phyloP scores from a whole-genome alignment of 2,888 invertebrate species.

The Hypena proboscidalis region DNA sequence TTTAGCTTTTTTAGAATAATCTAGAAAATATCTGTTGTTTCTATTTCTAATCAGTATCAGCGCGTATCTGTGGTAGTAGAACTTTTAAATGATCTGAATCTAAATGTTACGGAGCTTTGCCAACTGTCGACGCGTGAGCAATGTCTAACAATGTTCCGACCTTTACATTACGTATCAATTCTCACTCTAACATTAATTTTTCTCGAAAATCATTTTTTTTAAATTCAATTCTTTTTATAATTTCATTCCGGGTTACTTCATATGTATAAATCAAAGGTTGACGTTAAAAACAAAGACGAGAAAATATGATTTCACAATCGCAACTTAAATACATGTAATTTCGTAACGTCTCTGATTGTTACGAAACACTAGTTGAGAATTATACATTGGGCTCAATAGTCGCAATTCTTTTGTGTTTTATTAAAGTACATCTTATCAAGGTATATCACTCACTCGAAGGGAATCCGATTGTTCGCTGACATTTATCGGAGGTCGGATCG shows the following conservation, averaged over 20 bases:
- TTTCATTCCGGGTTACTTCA: too few relatives aligned
- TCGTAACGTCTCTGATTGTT: too few relatives aligned
- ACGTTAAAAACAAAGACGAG: too few relatives aligned
- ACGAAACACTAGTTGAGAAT: constrained; percentile 5
- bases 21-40: constrained; percentile 53
- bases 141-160: constrained; percentile 56
- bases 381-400: too few relatives aligned
- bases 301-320: too few relatives aligned
- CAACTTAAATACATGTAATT: too few relatives aligned
- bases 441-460: constrained; percentile 88
- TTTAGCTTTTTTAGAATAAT: constrained; percentile 39
- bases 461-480: constrained; percentile 89
- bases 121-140: constrained; percentile 63
- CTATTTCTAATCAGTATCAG: constrained; percentile 58
- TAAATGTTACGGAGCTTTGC: constrained; percentile 69
- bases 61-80: constrained; percentile 53
- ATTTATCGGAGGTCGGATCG: constrained; percentile 91
- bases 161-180: constrained; percentile 46
- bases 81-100: constrained; percentile 62
- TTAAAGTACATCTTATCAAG: constrained; percentile 3
- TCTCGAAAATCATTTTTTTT: too few relatives aligned
- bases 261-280: too few relatives aligned
- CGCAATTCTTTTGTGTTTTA: too few relatives aligned
- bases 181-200: constrained; percentile 31
- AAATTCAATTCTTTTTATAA: too few relatives aligned